These are phyloP conservation scores for Contarinia nasturtii DNA, from an alignment of 1,140 invertebrate genomes.

Conservation along the genomic window DNA sequence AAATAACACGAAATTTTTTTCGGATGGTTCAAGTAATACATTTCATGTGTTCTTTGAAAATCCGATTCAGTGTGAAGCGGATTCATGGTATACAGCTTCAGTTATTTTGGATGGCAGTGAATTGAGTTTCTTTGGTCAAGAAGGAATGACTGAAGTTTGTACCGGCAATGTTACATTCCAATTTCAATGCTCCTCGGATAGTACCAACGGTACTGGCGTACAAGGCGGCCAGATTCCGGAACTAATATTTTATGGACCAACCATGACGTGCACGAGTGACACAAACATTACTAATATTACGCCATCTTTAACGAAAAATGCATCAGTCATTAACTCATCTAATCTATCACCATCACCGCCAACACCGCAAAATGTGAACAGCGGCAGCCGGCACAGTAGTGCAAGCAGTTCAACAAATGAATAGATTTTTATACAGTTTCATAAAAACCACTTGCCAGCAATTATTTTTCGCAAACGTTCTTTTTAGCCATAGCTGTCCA, in stretches of 20 bases:
- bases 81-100: conserved; percentile 78
- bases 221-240: conserved; percentile 90
- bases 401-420: too few species aligned
- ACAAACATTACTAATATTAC: too few species aligned
- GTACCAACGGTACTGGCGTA: conserved; percentile 84
- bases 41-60: conserved; percentile 87
- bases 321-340: too few species aligned
- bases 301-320: too few species aligned
- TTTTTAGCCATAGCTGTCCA: too few species aligned
- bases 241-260: conserved; percentile 75
- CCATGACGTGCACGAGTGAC: too few species aligned
- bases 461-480: too few species aligned
- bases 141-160: conserved; percentile 78
- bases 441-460: too few species aligned
- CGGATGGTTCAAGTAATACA: conserved; percentile 81
- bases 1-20: conserved; percentile 82
- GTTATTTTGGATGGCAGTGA: conserved; percentile 77
- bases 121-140: conserved; percentile 87
- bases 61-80: conserved; percentile 80
- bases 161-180: conserved; percentile 80
- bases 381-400: too few species aligned
- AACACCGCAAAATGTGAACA: too few species aligned
- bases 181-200: conserved; percentile 85
- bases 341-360: too few species aligned
- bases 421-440: too few species aligned